These are phyloP conservation scores for Herminia tarsipennalis DNA, from an alignment of 2,888 invertebrate genomes.

Conservation along the genomic window DNA sequence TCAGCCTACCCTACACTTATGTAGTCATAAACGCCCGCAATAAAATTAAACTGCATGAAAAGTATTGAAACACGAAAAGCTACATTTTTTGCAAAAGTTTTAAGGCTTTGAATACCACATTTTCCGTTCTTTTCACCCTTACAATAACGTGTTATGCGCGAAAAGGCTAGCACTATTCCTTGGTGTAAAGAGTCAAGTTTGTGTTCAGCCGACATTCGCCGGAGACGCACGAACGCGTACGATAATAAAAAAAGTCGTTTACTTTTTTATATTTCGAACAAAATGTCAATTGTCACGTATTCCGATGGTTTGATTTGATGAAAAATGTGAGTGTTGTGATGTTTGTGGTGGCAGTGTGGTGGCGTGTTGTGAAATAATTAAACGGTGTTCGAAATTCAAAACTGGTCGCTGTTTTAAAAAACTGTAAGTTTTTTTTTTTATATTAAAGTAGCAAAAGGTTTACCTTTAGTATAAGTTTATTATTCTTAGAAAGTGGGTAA, in stretches of 20 bases:
- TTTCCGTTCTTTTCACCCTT: conserved; percentile 37
- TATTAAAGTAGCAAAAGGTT: not conserved
- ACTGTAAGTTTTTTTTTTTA: conserved; percentile 3
- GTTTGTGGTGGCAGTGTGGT: conserved; percentile 24
- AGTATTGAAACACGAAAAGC: conserved; percentile 28
- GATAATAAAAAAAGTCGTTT: conserved; percentile 42
- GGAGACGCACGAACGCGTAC: conserved; percentile 66
- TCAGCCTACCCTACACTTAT: too few relatives aligned
- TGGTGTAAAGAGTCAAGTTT: conserved; percentile 41
- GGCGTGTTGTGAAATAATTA: conserved; percentile 25
- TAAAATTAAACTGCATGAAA: too few relatives aligned
- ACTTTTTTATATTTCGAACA: conserved; percentile 15
- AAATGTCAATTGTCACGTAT: conserved; percentile 30
- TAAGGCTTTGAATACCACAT: conserved; percentile 43
- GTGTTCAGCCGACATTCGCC: conserved; percentile 53
- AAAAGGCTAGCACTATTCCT: conserved; percentile 41
- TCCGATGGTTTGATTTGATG: conserved; percentile 14
- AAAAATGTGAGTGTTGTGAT: conserved; percentile 19
- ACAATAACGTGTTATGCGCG: conserved; percentile 27
- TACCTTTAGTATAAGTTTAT: too few relatives aligned
- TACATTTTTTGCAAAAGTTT: conserved; percentile 28
- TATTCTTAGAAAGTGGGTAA: too few relatives aligned
- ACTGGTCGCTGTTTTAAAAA: not conserved
- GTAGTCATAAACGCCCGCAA: too few relatives aligned
- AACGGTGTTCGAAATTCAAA: not conserved